These are phyloP conservation scores for Molorchus minor DNA, from an alignment of 2,888 invertebrate genomes.

Conservation along the genomic window DNA sequence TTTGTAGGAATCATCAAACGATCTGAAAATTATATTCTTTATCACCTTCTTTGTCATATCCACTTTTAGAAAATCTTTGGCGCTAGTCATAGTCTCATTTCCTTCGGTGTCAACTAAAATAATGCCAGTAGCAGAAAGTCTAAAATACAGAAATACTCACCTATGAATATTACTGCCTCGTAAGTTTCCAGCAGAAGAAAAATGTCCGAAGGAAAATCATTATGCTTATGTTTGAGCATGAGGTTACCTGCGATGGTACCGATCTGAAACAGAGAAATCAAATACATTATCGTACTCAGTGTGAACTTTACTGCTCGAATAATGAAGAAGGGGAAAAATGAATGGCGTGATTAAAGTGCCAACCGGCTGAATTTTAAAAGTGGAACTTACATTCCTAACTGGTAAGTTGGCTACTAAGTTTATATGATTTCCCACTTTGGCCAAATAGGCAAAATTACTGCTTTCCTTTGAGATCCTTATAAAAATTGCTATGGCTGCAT, in stretches of 20 bases:
- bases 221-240: slow-evolving; percentile 72
- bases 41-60: slow-evolving; percentile 65
- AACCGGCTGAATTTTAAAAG: too few species aligned
- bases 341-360: too few species aligned
- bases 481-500: slow-evolving; percentile 66
- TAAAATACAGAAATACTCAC: slow-evolving; percentile 32
- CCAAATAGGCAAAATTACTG: slow-evolving; percentile 68
- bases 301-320: too few species aligned
- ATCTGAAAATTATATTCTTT: slow-evolving; percentile 63
- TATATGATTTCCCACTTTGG: slow-evolving; percentile 69
- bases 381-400: slow-evolving; percentile 76
- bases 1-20: slow-evolving; percentile 58
- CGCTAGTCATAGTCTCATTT: slow-evolving; percentile 39
- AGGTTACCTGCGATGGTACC: slow-evolving; percentile 80
- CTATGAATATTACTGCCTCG: slow-evolving; percentile 64
- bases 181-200: slow-evolving; percentile 72
- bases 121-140: background rate
- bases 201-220: slow-evolving; percentile 78
- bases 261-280: slow-evolving; percentile 33
- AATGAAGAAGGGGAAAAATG: too few species aligned
- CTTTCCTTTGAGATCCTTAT: slow-evolving; percentile 59
- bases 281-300: too few species aligned
- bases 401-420: slow-evolving; percentile 76
- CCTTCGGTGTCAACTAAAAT: slow-evolving; percentile 49
- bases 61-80: slow-evolving; percentile 59